Evolutionary conservation across 1,140 invertebrate genomes (phyloP).

Genomic region (Limonius californicus): DNA sequence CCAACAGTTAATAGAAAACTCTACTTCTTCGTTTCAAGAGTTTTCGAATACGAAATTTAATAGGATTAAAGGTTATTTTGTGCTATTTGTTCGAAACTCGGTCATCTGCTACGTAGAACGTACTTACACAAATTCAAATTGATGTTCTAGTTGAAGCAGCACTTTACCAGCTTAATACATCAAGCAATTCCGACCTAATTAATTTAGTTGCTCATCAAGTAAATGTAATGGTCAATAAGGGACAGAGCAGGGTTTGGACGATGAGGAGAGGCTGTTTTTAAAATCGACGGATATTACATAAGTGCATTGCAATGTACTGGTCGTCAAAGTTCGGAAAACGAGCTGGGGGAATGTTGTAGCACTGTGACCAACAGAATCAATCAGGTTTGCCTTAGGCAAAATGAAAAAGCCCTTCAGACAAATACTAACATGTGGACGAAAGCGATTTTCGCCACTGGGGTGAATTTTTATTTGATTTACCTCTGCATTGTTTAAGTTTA

Average conservation of each 20-base stretch:
- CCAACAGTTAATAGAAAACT: too few species aligned
- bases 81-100: too few species aligned
- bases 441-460: neutral
- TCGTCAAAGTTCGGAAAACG: constrained; percentile 9
- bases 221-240: neutral
- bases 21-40: too few species aligned
- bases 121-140: neutral
- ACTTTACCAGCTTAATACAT: neutral
- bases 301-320: constrained; percentile 6
- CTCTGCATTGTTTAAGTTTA: neutral
- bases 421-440: constrained; percentile 8
- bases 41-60: too few species aligned
- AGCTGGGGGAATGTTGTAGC: neutral
- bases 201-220: constrained; percentile 1
- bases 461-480: neutral
- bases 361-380: neutral
- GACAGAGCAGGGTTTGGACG: neutral
- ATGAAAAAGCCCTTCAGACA: neutral
- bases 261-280: neutral
- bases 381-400: constrained; percentile 4
- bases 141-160: neutral
- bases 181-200: neutral
- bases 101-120: too few species aligned
- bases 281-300: constrained; percentile 9
- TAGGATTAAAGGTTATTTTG: too few species aligned